Evolutionary conservation across 2,888 invertebrate species (phyloP).

Genomic region (Acleris holmiana): DNA sequence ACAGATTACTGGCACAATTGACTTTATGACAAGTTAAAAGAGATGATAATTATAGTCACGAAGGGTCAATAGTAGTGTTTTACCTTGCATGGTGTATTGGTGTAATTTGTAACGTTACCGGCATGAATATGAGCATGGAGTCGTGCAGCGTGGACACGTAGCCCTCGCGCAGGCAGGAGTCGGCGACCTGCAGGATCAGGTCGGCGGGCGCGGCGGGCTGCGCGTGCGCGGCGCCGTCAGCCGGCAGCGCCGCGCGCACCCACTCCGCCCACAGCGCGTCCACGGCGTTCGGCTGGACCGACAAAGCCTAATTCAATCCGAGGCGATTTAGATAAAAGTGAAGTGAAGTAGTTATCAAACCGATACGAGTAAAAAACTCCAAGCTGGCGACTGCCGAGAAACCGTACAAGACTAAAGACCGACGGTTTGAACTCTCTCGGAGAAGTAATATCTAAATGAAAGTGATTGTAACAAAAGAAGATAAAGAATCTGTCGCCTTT

Average conservation of each 20-base stretch:
- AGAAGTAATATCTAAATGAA: no score
- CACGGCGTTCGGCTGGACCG: slow-evolving; percentile 84
- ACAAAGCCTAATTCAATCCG: not conserved
- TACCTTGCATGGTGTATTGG: not conserved
- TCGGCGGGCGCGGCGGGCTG: slow-evolving; percentile 55
- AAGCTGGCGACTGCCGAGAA: no score
- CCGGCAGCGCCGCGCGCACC: slow-evolving; percentile 72
- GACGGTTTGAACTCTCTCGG: no score
- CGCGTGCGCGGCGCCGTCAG: slow-evolving; percentile 43
- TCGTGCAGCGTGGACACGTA: slow-evolving; percentile 86
- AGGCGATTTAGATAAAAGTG: no score
- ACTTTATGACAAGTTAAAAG: no score
- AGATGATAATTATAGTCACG: no score
- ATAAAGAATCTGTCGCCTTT: no score
- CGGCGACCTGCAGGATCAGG: slow-evolving; percentile 78
- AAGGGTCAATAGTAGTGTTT: not conserved
- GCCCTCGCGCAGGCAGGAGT: slow-evolving; percentile 80
- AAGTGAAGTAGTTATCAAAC: no score
- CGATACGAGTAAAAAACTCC: no score
- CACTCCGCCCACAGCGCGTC: slow-evolving; percentile 86
- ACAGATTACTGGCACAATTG: no score
- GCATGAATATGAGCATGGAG: slow-evolving; percentile 88
- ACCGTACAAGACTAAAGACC: no score
- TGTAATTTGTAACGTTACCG: slow-evolving; percentile 68
- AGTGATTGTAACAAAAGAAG: no score